These are phyloP conservation scores for pig (Sus scrofa) DNA, from an alignment of 2,113 vertebrate species.

Conservation along the genomic window DNA sequence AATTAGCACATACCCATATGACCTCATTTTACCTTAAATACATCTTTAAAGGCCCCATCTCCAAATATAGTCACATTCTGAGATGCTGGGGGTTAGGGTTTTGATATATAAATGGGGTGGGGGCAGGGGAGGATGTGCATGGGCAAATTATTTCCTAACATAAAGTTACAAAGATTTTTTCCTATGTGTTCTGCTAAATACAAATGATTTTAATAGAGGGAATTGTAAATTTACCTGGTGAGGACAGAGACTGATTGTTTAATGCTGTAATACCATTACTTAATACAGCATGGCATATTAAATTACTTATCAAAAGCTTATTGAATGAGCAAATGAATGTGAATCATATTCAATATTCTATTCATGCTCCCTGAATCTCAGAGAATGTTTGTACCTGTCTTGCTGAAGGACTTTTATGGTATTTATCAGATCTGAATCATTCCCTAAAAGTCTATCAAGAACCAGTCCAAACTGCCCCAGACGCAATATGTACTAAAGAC, in stretches of 20 bases:
- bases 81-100: not conserved
- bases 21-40: constrained; percentile 41
- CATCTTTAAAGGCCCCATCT: not conserved
- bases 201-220: not conserved
- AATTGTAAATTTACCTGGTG: constrained; percentile 22
- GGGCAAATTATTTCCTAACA: not conserved
- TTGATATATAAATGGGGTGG: not conserved
- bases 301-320: not conserved
- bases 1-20: not conserved
- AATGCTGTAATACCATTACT: not conserved
- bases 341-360: constrained; percentile 18
- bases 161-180: not conserved
- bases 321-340: constrained; percentile 20
- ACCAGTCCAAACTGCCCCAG: not conserved
- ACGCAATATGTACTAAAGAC: constrained; percentile 17
- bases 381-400: not conserved
- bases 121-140: not conserved
- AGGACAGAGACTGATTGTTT: constrained; percentile 1
- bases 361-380: not conserved
- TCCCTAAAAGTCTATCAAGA: not conserved
- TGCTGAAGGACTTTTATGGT: constrained; percentile 16
- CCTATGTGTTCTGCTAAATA: not conserved
- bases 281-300: not conserved
- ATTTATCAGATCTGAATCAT: constrained; percentile 23
- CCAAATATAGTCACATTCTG: constrained; percentile 2